Base-by-base conservation (phyloP, 2,113 vertebrate genomes). In the Engystomops pustulosus region DNA sequence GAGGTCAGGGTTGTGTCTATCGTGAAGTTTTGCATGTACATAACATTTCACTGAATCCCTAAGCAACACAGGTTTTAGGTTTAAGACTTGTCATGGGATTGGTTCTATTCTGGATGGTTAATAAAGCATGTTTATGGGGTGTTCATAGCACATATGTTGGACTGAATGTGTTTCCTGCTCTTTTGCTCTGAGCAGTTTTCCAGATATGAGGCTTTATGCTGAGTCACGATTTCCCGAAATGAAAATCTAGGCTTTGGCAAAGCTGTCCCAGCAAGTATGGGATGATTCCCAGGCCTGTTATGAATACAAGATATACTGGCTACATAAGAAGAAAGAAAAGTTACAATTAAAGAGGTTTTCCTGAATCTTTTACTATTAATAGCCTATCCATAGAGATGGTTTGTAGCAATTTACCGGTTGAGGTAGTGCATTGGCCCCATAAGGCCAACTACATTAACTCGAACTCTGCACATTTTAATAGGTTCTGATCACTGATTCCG, bases 161-260 rank as follows among this genome's bases (percentile, higher is more conserved):
- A 34, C 2, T 18, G 14, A 32, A 60, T 27, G 3, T 7, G 49
- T 53, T 25, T 60, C 9, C 3, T 25, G 18, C 1, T 30, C 20
- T 8, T 8, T 30, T 65, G 60, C 32, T 36, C 62, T 20, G 32
- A 65, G 30, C 30, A 0, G 34, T 65, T 18, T 67, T 67, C 62
- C 62, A 67, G 17, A 67, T 67, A 67, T 34, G 15, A 36, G 32
- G 45, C 23, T 47, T 80, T 45, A 15, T 49, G 78, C 78, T 80
- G 78, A 80, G 38, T 80, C 78, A 80, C 58, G 18, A 36, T 30
- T 45, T n/a, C 23, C 71, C 41, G 20, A 30, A 25, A 80, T 65
- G 44, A 65, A 65, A 47, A 3, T 67, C 4, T 44, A 27, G 58
- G 34, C 14, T 67, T 11, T n/a, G 6, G 3, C 34, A 79, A 65